phyloP scores from a whole-genome alignment of 2,888 invertebrate species.

The Eupithecia dodoneata region DNA sequence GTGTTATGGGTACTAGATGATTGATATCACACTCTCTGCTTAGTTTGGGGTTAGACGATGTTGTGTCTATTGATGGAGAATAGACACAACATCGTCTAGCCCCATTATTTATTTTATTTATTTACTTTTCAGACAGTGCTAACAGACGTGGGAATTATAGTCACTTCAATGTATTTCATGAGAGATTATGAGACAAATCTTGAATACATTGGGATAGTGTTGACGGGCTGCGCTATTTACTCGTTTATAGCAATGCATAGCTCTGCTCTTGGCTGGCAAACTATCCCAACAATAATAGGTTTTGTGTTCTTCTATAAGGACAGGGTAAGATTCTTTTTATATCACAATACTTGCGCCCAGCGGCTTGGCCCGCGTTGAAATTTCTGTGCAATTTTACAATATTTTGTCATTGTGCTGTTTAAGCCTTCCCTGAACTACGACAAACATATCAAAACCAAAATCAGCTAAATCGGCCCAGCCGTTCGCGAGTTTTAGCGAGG shows the following conservation, averaged over 20 bases:
- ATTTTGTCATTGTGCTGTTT: too few relatives aligned
- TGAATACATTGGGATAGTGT: conserved; percentile 46
- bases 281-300: conserved; percentile 46
- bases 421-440: too few relatives aligned
- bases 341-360: too few relatives aligned
- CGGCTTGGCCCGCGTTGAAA: too few relatives aligned
- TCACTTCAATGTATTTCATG: conserved; percentile 62
- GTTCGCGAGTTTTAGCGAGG: too few relatives aligned
- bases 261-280: conserved; percentile 51
- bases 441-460: too few relatives aligned
- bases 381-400: too few relatives aligned
- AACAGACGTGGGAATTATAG: conserved; percentile 69
- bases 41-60: neutral
- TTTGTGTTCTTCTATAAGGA: conserved; percentile 55
- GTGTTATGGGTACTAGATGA: too few relatives aligned
- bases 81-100: too few relatives aligned
- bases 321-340: conserved; percentile 56
- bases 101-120: conserved; percentile 28
- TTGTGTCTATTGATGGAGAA: too few relatives aligned
- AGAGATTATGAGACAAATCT: conserved; percentile 52
- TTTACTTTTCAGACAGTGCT: conserved; percentile 71
- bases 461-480: too few relatives aligned
- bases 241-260: conserved; percentile 55
- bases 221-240: conserved; percentile 48
- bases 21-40: too few relatives aligned